Conservation (phyloP, 2,113 vertebrate genomes). For the Scortum barcoo region DNA sequence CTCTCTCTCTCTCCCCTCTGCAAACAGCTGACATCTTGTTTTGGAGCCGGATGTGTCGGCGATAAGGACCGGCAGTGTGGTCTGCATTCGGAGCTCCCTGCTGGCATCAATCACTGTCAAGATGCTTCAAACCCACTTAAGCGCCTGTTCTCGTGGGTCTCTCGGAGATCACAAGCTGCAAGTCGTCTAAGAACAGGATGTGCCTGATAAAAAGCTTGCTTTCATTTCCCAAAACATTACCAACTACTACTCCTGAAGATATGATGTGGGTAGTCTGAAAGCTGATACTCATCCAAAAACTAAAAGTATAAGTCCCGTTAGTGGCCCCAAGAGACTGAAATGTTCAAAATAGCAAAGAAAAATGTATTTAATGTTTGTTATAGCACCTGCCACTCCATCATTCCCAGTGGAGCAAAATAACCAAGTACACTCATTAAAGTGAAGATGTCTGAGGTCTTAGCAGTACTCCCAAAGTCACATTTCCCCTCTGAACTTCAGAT, state of each 20-base stretch:
- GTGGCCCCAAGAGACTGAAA: too few relatives aligned
- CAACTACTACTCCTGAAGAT: not conserved
- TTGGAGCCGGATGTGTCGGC: conserved; percentile 49
- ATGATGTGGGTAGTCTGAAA: not conserved
- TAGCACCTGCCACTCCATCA: too few relatives aligned
- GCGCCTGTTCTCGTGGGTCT: conserved; percentile 55
- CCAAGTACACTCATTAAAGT: too few relatives aligned
- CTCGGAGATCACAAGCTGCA: conserved; percentile 57
- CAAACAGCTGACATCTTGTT: conserved; percentile 54
- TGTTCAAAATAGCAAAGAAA: not conserved
- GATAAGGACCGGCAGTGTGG: conserved; percentile 53
- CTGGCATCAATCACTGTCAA: conserved; percentile 68
- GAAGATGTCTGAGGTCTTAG: too few relatives aligned
- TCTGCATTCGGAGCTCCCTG: conserved; percentile 50
- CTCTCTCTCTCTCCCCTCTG: not conserved
- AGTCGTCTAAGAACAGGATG: conserved; percentile 51
- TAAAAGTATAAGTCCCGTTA: too few relatives aligned
- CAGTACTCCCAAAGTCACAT: too few relatives aligned
- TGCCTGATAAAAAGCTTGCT: conserved; percentile 34
- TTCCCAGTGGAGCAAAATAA: too few relatives aligned
- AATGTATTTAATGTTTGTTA: too few relatives aligned
- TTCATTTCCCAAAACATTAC: conserved; percentile 23
- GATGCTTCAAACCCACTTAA: conserved; percentile 66
- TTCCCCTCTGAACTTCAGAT: too few relatives aligned
- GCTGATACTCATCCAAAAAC: too few relatives aligned